A percentile compares a stretch with the other conserved stretches of the same genome.
These are phyloP conservation scores for Protosalanx chinensis DNA, from an alignment of 2,797 vertebrate species.

Conservation along the genomic window DNA sequence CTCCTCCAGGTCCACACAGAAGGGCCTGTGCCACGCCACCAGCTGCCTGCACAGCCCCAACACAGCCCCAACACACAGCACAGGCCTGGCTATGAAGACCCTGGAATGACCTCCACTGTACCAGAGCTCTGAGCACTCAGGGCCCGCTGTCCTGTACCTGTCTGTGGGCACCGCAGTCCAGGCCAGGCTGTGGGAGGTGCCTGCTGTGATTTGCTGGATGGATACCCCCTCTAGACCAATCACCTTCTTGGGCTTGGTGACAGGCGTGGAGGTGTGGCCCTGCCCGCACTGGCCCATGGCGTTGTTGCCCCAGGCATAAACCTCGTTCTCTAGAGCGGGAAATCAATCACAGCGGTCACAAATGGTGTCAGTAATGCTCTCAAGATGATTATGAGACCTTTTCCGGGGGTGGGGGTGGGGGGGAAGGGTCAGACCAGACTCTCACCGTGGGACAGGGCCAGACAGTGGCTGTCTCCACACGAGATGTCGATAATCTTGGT, in stretches of 20 bases:
- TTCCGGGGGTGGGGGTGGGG: too few species aligned
- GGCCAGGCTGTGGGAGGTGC: constrained; percentile 65
- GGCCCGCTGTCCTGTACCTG: constrained; percentile 38
- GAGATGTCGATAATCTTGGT: constrained; percentile 67
- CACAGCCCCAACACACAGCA: not conserved
- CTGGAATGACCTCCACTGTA: too few species aligned
- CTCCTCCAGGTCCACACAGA: constrained; percentile 81
- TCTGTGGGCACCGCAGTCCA: constrained; percentile 66
- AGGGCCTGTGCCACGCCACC: constrained; percentile 81
- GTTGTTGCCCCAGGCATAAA: constrained; percentile 68
- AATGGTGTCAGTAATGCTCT: too few species aligned
- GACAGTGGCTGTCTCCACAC: constrained; percentile 65
- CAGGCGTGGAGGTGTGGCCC: constrained; percentile 62
- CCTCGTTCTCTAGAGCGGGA: constrained; percentile 58
- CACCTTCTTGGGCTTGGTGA: constrained; percentile 67
- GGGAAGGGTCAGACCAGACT: not conserved
- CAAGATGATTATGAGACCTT: too few species aligned
- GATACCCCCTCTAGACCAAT: constrained; percentile 62
- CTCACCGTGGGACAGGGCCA: constrained; percentile 64
- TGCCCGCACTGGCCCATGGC: constrained; percentile 68
- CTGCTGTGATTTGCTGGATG: constrained; percentile 65
- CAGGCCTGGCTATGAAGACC: too few species aligned
- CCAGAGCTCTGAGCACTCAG: not conserved
- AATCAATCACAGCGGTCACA: not conserved
- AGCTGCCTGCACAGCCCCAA: constrained; percentile 66